phyloP scores from a whole-genome alignment of 2,797 vertebrate species.

The Psittacula echo region DNA sequence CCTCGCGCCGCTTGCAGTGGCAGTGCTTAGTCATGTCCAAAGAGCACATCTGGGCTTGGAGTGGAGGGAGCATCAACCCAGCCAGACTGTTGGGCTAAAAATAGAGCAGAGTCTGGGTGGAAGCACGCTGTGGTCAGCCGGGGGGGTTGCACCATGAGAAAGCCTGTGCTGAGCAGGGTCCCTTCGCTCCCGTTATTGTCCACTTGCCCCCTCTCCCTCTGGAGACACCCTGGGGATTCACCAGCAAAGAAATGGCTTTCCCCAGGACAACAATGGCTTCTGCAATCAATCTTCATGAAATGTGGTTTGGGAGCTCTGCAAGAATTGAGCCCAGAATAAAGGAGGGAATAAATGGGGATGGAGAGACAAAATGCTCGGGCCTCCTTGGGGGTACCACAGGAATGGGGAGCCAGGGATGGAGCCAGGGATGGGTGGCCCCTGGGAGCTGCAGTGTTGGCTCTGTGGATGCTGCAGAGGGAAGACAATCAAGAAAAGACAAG shows the following conservation, averaged over 20 bases:
- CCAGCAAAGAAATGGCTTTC: slow-evolving; percentile 21
- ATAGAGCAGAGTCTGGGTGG: background rate
- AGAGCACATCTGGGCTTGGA: background rate
- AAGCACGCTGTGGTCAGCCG: background rate
- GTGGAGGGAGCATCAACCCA: background rate
- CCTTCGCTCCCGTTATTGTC: background rate
- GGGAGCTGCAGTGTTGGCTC: background rate
- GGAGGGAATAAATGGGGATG: background rate
- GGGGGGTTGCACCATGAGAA: background rate
- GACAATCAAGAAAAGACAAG: background rate
- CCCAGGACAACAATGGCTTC: background rate
- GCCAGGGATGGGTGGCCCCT: fast-evolving
- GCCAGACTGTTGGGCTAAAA: background rate
- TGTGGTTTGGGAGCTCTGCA: slow-evolving; percentile 11
- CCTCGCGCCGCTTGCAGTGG: background rate
- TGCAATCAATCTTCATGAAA: slow-evolving; percentile 12
- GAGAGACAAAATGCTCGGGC: fast-evolving
- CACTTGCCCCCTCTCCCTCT: background rate
- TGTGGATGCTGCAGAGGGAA: background rate
- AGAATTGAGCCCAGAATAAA: background rate
- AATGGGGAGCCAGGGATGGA: fast-evolving
- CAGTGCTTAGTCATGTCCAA: background rate
- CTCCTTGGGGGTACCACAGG: background rate
- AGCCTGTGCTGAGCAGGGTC: background rate
- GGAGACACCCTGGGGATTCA: background rate